Percentiles rank a stretch among this genome's conserved stretches.
These are phyloP conservation scores for Corythaixoides concolor DNA, from an alignment of 2,113 vertebrate species.

Conservation along the genomic window DNA sequence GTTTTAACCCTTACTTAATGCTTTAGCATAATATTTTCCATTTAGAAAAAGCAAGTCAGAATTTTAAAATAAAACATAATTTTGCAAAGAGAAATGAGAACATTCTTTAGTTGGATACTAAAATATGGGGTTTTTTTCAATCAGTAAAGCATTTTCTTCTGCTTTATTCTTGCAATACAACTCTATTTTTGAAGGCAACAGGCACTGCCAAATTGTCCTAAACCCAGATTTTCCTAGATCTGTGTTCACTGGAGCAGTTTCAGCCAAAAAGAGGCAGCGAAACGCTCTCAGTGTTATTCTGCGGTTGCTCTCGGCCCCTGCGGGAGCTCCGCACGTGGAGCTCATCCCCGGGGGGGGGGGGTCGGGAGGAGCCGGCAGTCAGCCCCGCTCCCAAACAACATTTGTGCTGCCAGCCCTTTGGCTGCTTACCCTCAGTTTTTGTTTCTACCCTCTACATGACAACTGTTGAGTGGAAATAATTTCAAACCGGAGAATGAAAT, in stretches of 20 bases:
- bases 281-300: not conserved
- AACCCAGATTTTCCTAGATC: not conserved
- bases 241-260: not conserved
- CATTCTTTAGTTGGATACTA: not conserved
- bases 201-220: not conserved
- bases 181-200: not conserved
- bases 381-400: not conserved
- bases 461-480: conserved; percentile 18
- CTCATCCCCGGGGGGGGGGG: not conserved
- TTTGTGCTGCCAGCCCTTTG: not conserved
- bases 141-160: not conserved
- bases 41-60: not conserved
- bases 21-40: not conserved
- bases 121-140: accelerated
- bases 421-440: not conserved
- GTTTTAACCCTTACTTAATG: not conserved
- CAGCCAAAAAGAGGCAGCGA: not conserved
- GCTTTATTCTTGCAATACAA: not conserved
- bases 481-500: not conserved
- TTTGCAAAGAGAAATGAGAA: not conserved
- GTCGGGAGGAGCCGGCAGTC: not conserved
- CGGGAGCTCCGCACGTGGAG: accelerated
- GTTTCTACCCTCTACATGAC: not conserved
- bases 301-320: not conserved
- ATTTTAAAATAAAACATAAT: not conserved